Percentiles rank a stretch among this genome's conserved stretches.
phyloP scores from a whole-genome alignment of 2,888 invertebrate species.

The Himalopsyche anomala region DNA sequence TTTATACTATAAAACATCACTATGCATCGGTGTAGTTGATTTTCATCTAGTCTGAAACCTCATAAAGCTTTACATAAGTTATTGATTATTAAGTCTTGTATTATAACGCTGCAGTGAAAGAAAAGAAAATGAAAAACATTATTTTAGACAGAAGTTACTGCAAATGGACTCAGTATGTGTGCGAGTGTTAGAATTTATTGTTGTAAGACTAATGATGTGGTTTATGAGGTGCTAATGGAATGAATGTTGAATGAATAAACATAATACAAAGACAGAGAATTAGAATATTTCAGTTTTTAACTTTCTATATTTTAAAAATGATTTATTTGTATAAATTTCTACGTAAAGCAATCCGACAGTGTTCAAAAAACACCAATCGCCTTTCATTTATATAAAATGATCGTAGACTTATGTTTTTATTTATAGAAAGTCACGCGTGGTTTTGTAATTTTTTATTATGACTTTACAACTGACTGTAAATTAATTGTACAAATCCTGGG shows the following conservation, averaged over 20 bases:
- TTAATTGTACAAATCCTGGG: too few relatives aligned
- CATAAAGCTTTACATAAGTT: too few relatives aligned
- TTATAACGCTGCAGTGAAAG: background rate
- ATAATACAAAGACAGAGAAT: background rate
- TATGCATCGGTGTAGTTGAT: too few relatives aligned
- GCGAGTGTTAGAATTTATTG: background rate
- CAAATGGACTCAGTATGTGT: background rate
- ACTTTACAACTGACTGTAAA: too few relatives aligned
- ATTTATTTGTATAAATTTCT: too few relatives aligned
- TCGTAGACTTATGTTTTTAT: too few relatives aligned
- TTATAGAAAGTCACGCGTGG: too few relatives aligned
- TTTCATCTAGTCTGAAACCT: too few relatives aligned
- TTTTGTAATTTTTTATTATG: too few relatives aligned
- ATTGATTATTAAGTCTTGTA: too few relatives aligned
- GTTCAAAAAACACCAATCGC: background rate
- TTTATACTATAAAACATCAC: background rate
- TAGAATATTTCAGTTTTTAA: background rate
- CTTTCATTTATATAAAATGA: background rate
- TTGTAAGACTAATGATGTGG: background rate
- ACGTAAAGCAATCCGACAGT: background rate
- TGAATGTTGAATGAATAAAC: background rate
- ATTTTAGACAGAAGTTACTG: too few relatives aligned
- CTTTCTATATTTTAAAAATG: too few relatives aligned
- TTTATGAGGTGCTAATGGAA: slow-evolving; percentile 16
- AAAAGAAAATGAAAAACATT: background rate